phyloP scores from a whole-genome alignment of 2,113 vertebrate genomes.

The Gnathonemus longibarbis region DNA sequence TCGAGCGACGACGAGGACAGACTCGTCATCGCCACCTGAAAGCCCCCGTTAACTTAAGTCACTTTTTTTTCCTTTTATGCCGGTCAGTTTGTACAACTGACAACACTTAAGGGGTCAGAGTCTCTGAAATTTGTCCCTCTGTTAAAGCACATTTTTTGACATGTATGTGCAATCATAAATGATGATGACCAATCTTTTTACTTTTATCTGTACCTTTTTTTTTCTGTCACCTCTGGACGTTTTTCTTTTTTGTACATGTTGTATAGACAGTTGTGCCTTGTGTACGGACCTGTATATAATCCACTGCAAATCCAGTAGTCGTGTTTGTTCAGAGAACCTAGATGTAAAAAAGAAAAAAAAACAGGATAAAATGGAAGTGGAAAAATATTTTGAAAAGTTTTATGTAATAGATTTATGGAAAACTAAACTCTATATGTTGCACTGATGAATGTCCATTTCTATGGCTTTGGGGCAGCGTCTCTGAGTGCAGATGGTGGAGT shows the following conservation, averaged over 20 bases:
- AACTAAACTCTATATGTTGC: conserved; percentile 85
- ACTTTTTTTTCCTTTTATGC: conserved; percentile 53
- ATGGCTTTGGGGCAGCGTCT: conserved; percentile 86
- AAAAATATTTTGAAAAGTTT: conserved; percentile 61
- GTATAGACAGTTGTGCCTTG: conserved; percentile 99
- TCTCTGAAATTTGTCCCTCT: conserved; percentile 68
- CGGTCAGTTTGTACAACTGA: conserved; percentile 69
- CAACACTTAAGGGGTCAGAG: conserved; percentile 77
- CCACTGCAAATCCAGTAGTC: conserved; percentile 78
- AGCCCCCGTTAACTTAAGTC: conserved; percentile 35
- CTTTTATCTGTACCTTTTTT: conserved; percentile 44
- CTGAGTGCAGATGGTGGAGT: conserved; percentile 96
- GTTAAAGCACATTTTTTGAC: conserved; percentile 96
- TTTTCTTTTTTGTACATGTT: conserved; percentile 89
- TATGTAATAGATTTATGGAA: conserved; percentile 64
- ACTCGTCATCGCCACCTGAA: conserved; percentile 89
- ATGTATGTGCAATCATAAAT: conserved; percentile 94
- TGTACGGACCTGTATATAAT: conserved; percentile 92
- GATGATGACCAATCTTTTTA: conserved; percentile 85
- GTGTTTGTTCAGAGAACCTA: conserved; percentile 74
- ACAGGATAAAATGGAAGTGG: conserved; percentile 26
- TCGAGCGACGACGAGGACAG: conserved; percentile 94
- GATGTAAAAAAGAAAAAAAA: conserved; percentile 34
- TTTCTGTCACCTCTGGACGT: conserved; percentile 67
- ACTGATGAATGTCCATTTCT: conserved; percentile 93